Conservation (phyloP, 1,140 invertebrate species). For the Neuroterus valhalla region DNA sequence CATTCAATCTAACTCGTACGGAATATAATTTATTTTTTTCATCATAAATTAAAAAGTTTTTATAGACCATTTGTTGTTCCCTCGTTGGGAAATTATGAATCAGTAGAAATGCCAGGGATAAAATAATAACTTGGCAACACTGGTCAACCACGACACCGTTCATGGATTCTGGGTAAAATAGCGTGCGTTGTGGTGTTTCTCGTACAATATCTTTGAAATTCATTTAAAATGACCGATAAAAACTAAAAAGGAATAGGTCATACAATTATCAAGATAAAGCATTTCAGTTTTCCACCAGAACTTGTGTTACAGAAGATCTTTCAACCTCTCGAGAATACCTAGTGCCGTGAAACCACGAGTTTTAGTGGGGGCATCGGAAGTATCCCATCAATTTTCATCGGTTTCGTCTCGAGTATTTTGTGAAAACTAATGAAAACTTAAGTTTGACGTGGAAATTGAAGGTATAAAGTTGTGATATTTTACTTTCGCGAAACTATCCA, state of each 20-base stretch:
- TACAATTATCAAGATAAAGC: not conserved
- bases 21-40: no score
- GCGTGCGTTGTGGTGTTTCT: constrained; percentile 51
- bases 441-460: no score
- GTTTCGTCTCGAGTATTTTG: no score
- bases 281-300: not conserved
- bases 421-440: no score
- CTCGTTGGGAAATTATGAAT: no score
- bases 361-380: not conserved
- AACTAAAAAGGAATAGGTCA: constrained; percentile 23
- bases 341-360: constrained; percentile 8
- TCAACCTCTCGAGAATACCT: not conserved
- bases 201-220: constrained; percentile 43
- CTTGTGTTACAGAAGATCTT: not conserved
- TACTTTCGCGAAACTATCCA: no score
- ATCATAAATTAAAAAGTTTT: no score
- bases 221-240: constrained; percentile 35
- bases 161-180: constrained; percentile 61
- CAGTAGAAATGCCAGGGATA: not conserved
- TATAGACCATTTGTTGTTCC: no score
- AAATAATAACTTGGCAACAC: constrained; percentile 7
- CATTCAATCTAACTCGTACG: no score
- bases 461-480: constrained; percentile 1
- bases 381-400: no score
- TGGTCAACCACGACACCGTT: not conserved